A percentile compares a stretch with the other conserved stretches of the same genome.
Evolutionary conservation across 2,113 vertebrate species (phyloP).

Genomic region (Ictalurus punctatus): DNA sequence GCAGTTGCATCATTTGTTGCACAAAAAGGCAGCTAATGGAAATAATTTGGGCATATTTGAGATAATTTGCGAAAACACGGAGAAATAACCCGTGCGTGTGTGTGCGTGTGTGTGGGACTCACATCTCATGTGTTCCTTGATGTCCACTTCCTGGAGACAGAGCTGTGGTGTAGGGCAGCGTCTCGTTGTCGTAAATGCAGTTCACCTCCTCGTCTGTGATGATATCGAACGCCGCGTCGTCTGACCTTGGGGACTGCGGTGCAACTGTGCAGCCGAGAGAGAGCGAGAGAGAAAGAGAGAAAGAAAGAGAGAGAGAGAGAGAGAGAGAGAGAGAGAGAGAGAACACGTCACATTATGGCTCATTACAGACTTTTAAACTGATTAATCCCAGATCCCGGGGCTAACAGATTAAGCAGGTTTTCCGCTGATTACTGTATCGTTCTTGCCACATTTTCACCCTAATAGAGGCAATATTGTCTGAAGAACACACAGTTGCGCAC

Average conservation of each 20-base stretch:
- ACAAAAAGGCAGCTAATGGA: neutral
- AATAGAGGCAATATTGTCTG: neutral
- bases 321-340: neutral
- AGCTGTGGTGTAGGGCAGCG: conserved; percentile 69
- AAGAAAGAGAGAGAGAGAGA: neutral
- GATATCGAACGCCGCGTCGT: conserved; percentile 88
- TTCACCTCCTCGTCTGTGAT: conserved; percentile 94
- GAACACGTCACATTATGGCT: conserved; percentile 6
- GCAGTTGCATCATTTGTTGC: neutral
- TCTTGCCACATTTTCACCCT: neutral
- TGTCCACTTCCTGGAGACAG: conserved; percentile 69
- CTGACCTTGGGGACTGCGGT: conserved; percentile 67
- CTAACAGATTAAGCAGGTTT: neutral
- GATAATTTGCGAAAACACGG: neutral
- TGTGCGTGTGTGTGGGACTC: conserved; percentile 59
- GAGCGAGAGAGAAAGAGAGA: neutral
- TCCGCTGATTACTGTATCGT: neutral
- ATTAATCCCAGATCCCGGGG: neutral
- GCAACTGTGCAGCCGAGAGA: conserved; percentile 57
- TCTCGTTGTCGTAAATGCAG: conserved; percentile 77
- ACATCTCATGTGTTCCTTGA: conserved; percentile 78
- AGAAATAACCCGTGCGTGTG: neutral
- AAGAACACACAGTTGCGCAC: neutral
- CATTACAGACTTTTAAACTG: neutral
- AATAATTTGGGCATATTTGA: neutral